Percentiles rank a stretch among this genome's conserved stretches.
These are phyloP conservation scores for Hippoglossus stenolepis DNA, from an alignment of 2,113 vertebrate genomes.

Conservation along the genomic window DNA sequence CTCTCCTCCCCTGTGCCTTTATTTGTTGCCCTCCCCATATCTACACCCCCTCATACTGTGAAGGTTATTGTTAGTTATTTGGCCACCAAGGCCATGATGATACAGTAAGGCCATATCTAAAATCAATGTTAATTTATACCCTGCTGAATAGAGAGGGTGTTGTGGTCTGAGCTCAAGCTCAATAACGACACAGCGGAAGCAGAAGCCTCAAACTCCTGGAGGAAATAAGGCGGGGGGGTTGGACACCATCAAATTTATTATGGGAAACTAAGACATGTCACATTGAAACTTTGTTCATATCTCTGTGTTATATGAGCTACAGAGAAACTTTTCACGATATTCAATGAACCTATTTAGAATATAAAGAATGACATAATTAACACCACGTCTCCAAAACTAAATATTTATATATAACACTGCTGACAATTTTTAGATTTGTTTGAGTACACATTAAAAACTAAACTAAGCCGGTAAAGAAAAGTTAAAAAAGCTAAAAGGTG, in stretches of 20 bases:
- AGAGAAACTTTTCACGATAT: no score
- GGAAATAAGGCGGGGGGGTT: background rate
- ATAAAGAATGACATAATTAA: no score
- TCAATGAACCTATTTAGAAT: no score
- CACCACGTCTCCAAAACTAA: no score
- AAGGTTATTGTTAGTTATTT: slow-evolving; percentile 59
- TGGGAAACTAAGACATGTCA: background rate
- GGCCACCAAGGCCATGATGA: slow-evolving; percentile 48
- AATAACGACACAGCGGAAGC: slow-evolving; percentile 28
- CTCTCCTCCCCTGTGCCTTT: slow-evolving; percentile 14
- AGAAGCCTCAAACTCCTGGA: slow-evolving; percentile 4
- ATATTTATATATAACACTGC: no score
- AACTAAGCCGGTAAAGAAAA: background rate
- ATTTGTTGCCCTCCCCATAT: background rate
- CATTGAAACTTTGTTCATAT: background rate
- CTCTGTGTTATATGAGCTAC: background rate
- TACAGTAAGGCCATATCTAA: slow-evolving; percentile 45
- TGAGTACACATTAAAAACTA: no score
- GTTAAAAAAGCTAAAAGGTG: no score
- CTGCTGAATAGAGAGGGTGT: slow-evolving; percentile 43
- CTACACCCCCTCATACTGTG: slow-evolving; percentile 32
- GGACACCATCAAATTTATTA: background rate
- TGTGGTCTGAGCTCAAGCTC: slow-evolving; percentile 34
- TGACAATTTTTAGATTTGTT: no score
- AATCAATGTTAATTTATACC: slow-evolving; percentile 67